phyloP scores from a whole-genome alignment of 2,797 vertebrate species.

The Cichlasoma orientale region DNA sequence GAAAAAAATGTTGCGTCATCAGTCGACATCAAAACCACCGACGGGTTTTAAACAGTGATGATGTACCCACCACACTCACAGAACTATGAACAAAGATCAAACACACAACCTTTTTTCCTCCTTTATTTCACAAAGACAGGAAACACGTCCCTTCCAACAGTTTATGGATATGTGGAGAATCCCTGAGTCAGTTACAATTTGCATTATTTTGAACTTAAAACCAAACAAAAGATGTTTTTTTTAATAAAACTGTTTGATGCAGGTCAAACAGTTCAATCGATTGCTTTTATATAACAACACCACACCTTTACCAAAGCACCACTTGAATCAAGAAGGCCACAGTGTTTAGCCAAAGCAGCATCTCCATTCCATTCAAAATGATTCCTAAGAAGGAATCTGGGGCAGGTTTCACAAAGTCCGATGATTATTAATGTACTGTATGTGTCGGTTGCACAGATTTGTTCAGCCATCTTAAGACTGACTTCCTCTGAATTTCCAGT shows the following conservation, averaged over 20 bases:
- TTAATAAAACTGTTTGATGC: not conserved
- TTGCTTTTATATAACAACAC: not conserved
- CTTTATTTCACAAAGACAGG: no score
- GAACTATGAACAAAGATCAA: not conserved
- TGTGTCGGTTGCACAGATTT: not conserved
- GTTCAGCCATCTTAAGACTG: no score
- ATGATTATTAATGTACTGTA: not conserved
- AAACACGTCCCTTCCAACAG: not conserved
- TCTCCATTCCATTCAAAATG: not conserved
- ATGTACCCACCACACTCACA: not conserved
- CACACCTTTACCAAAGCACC: conserved; percentile 8
- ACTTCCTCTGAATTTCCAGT: not conserved
- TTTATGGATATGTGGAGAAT: not conserved
- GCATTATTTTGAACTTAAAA: not conserved
- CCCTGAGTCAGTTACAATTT: not conserved
- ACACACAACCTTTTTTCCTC: not conserved
- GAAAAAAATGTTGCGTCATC: not conserved
- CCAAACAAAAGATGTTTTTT: not conserved
- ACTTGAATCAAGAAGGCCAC: not conserved
- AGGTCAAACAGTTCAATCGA: not conserved
- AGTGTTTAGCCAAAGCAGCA: conserved; percentile 16
- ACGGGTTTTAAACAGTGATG: no score
- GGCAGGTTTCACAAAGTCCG: conserved; percentile 12
- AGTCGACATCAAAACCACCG: not conserved
- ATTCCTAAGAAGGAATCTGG: not conserved